Evolutionary conservation across 2,797 vertebrate genomes (phyloP).

Genomic region (Octomys mimax): DNA sequence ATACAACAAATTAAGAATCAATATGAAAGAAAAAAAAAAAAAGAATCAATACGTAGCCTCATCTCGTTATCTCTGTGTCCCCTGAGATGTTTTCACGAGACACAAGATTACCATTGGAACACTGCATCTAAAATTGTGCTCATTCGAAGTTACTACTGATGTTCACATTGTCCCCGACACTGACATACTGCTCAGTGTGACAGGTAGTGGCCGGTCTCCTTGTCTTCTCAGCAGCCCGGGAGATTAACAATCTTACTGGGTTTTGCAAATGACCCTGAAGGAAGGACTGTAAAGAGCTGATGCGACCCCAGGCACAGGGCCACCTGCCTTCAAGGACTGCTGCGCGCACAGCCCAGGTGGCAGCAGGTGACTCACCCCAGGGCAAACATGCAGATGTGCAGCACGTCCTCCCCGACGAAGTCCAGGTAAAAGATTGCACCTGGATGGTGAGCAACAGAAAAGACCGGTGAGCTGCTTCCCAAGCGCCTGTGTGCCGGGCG

Average conservation of each 20-base stretch:
- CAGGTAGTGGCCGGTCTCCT: background rate
- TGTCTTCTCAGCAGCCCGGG: background rate
- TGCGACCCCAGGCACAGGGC: background rate
- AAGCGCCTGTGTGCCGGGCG: background rate
- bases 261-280: background rate
- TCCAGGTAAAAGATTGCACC: conserved; percentile 97
- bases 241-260: background rate
- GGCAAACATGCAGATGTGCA: conserved; percentile 96
- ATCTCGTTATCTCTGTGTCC: background rate
- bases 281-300: background rate
- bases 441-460: conserved; percentile 82
- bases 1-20: background rate
- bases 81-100: background rate
- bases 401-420: conserved; percentile 93
- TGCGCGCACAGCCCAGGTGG: accelerated
- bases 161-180: background rate
- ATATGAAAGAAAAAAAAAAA: too few species aligned
- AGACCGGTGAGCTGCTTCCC: background rate
- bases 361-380: conserved; percentile 93
- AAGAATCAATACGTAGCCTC: background rate
- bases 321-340: background rate
- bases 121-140: background rate
- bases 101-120: background rate
- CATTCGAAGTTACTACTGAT: background rate
- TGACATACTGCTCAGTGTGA: background rate